Evolutionary conservation across 2,113 vertebrate species (phyloP).

Genomic region (Nerophis ophidion): DNA sequence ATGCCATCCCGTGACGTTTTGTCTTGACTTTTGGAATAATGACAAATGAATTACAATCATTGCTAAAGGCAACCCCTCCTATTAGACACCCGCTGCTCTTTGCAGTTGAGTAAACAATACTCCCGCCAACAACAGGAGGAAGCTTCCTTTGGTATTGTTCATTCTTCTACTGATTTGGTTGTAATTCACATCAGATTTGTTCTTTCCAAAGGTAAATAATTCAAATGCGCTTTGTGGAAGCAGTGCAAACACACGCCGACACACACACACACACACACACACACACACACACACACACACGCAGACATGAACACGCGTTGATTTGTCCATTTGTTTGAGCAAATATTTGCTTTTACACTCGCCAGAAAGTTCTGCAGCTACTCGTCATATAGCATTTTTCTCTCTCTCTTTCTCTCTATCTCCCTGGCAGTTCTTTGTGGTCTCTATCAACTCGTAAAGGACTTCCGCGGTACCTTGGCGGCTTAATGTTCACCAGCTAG

Average conservation of each 20-base stretch:
- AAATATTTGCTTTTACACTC: conserved; percentile 1
- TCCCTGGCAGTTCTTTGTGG: not conserved
- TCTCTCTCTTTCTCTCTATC: too few species aligned
- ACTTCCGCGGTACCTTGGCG: not conserved
- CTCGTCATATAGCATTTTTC: not conserved
- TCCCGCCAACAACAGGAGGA: not conserved
- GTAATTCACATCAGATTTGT: not conserved
- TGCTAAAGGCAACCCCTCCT: too few species aligned
- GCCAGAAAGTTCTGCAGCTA: not conserved
- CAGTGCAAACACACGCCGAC: not conserved
- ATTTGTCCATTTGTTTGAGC: not conserved
- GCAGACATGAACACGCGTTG: not conserved
- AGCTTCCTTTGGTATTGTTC: not conserved
- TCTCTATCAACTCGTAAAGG: not conserved
- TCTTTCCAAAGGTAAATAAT: not conserved
- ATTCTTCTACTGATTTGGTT: not conserved
- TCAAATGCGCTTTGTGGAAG: not conserved
- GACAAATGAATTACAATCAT: too few species aligned
- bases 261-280: too few species aligned
- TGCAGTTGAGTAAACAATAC: not conserved
- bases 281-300: not conserved
- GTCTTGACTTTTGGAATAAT: too few species aligned
- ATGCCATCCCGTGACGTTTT: too few species aligned
- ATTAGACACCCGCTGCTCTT: not conserved
- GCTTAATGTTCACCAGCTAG: not conserved